These are phyloP conservation scores for Tapirus terrestris DNA, from an alignment of 2,113 vertebrate species.

Conservation along the genomic window DNA sequence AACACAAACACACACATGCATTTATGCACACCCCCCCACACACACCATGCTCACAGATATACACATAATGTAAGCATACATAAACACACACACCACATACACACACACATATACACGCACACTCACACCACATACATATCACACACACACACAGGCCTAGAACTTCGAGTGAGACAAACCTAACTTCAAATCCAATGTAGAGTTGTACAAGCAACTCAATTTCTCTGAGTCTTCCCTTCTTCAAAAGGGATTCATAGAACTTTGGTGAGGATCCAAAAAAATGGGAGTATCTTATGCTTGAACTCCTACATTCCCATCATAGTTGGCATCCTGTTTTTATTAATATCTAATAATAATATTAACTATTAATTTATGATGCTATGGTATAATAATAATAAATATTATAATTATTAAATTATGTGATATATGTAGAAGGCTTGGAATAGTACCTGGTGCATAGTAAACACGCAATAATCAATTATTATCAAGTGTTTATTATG, in stretches of 20 bases:
- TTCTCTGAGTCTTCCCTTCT: background rate
- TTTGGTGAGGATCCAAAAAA: background rate
- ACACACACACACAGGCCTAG: background rate
- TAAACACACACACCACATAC: background rate
- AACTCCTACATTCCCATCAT: background rate
- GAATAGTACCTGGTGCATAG: background rate
- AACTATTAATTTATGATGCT: background rate
- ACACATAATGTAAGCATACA: background rate
- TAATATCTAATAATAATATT: background rate
- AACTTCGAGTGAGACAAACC: background rate
- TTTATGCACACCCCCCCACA: background rate
- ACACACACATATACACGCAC: too few relatives aligned
- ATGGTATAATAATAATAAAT: background rate
- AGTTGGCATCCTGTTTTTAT: background rate
- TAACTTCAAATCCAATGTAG: background rate
- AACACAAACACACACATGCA: background rate
- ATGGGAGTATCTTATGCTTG: background rate
- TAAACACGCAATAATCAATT: background rate
- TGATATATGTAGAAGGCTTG: background rate
- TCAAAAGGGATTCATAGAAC: background rate
- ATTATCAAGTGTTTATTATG: background rate
- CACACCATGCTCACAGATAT: background rate
- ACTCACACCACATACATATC: background rate
- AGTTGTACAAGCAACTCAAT: background rate
- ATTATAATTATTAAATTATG: background rate